Base-by-base conservation (phyloP, 1,140 invertebrate species). In the Drosophila pseudoananassae region DNA sequence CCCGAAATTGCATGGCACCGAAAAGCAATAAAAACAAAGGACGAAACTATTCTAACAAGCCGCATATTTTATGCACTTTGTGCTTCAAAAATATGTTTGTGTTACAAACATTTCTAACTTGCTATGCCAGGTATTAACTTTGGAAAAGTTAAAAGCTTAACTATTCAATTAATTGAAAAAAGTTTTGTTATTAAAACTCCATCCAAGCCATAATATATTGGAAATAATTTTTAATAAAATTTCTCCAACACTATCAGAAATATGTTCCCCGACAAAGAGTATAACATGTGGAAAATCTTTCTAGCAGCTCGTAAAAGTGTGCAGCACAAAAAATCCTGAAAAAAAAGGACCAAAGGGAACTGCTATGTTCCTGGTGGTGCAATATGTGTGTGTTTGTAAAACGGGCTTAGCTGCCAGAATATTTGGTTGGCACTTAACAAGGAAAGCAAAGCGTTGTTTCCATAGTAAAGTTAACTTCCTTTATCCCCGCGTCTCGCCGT, bases 351-450 rank as follows among this genome's bases (percentile, higher is more conserved):
- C 57, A 55, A 7, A 53, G 71, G 49, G 53, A 45, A 50, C 31
- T 10, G 31, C 63, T 49, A 27, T 50, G 50, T 27, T 40, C 33
- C 31, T 43, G 51, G 10, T 33, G n/a, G 47, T 46, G 56, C 56
- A 59, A 25, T 45, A 54, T 49, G 33, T n/a, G 36, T 27, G 29
- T 51, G 65, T 55, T 54, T 69, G 66, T 70, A 49, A 55, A 17
- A 40, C 50, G 12, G n/a, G 58, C 55, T 76, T 57, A 45, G 50
- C 53, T 63, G 65, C 29, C 47, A 57, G 72, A 46, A 69, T 43
- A 75, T 69, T 77, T 82, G 40, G 69, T 36, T 82, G 74, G 76
- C 76, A 78, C 69, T 78, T 73, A 78, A 58, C 69, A 61, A 49
- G 63, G 49, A 70, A 70, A 70, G 63, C 63, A 70, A 70, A 69